Evolutionary conservation across 2,113 vertebrate genomes (phyloP).

Genomic region (Shinisaurus crocodilurus): DNA sequence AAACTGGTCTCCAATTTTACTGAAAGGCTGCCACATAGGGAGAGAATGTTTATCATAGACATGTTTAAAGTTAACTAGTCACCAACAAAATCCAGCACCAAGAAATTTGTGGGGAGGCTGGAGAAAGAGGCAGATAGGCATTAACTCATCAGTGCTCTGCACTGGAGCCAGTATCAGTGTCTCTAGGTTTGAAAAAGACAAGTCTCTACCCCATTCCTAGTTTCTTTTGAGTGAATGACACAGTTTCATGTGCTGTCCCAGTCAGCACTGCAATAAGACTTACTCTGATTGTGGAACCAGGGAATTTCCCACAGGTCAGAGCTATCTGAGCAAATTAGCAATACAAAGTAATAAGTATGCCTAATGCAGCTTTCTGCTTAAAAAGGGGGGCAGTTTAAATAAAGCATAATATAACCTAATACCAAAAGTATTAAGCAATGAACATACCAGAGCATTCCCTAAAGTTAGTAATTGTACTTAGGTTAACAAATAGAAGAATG

Average conservation of each 20-base stretch:
- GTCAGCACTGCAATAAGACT: not conserved
- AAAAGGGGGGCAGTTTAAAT: not conserved
- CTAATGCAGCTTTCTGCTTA: not conserved
- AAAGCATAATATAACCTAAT: not conserved
- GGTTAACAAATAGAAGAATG: not conserved
- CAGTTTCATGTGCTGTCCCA: not conserved
- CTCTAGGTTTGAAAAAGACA: not conserved
- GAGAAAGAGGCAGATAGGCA: not conserved
- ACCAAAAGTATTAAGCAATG: not conserved
- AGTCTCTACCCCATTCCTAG: too few species aligned
- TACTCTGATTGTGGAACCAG: not conserved
- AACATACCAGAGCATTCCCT: not conserved
- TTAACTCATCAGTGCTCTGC: not conserved
- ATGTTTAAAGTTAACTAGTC: not conserved
- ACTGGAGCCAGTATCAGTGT: not conserved
- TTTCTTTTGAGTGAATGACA: not conserved
- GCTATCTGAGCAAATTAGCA: not conserved
- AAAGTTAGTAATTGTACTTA: not conserved
- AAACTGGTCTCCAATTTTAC: not conserved
- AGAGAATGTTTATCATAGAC: too few species aligned
- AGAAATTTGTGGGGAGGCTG: not conserved
- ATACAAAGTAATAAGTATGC: not conserved
- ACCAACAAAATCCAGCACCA: not conserved
- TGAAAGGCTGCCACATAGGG: not conserved
- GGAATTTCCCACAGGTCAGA: not conserved